These are phyloP conservation scores for Alitta virens DNA, from an alignment of 2,888 invertebrate genomes.

Conservation along the genomic window DNA sequence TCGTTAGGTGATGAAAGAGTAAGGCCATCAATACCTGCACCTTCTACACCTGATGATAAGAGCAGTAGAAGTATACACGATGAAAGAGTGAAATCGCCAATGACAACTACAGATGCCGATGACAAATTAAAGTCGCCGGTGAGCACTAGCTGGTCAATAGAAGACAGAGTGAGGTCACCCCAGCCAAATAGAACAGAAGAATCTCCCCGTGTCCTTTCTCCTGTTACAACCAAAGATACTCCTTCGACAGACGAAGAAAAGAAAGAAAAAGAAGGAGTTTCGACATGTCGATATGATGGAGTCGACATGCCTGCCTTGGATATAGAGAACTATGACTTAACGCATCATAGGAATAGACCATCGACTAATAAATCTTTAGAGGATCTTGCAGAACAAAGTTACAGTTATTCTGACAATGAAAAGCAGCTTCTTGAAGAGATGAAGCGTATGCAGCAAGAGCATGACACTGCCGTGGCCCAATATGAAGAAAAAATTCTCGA, in stretches of 20 bases:
- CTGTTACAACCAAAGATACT: too few relatives aligned
- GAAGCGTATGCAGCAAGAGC: conserved; percentile 49
- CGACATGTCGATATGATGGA: conserved; percentile 22
- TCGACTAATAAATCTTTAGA: conserved; percentile 1
- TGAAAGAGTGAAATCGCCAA: too few relatives aligned
- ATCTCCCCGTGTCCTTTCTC: too few relatives aligned
- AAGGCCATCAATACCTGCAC: too few relatives aligned
- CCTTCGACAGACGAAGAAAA: too few relatives aligned
- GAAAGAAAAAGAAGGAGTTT: background rate
- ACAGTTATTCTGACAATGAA: conserved; percentile 49
- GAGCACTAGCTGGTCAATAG: too few relatives aligned
- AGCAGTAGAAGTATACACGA: too few relatives aligned
- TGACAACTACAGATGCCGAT: too few relatives aligned
- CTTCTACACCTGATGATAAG: too few relatives aligned
- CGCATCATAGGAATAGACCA: background rate
- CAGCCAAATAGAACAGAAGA: too few relatives aligned
- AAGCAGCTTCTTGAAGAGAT: conserved; percentile 52
- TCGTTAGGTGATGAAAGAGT: background rate
- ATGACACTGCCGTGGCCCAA: conserved; percentile 41
- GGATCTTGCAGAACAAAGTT: conserved; percentile 14
- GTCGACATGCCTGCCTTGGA: conserved; percentile 24
- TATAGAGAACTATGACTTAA: conserved; percentile 18
- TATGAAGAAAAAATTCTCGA: conserved; percentile 50
- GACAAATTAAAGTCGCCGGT: too few relatives aligned
- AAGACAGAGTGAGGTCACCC: too few relatives aligned